Base-by-base conservation (phyloP, 2,113 vertebrate genomes). In the Tyrannus savana region DNA sequence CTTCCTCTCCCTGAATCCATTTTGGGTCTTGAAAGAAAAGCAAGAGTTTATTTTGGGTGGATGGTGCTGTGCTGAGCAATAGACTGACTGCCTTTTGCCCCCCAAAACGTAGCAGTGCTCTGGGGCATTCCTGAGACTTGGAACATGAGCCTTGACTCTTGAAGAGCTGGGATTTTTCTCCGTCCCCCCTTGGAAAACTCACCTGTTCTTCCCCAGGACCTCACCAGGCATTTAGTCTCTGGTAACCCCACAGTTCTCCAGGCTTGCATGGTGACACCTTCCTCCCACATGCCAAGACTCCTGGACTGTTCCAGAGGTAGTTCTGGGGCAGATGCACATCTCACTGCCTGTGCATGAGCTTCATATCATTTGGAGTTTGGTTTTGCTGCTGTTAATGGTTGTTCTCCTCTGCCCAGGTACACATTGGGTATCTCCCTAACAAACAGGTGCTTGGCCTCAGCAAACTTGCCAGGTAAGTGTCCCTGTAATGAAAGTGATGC, bases 401-500 rank as follows among this genome's bases (percentile, higher is more conserved):
- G 12, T 92, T 97, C 55, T 95, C 68, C 83, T 77, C 68, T 85
- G 6, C 44, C 66, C 93, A 99, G 99, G 99, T 99, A 28, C 99
- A 99, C 94, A 99, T 99, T 25, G 99, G 99, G 52, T 99, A 99
- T 97, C 99, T 99, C 53, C 99, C 99, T 55, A 99, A 99, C 98
- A 99, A 99, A 97, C 99, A 99, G 97, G 99, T 99, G 10, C 99
- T 99, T 60, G 99, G 99, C 52, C 99, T 99, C 98, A 99, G 99
- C 97, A 99, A 99, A 95, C 98, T 99, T 60, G 99, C 99, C 31
- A 98, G 99, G 99, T 99, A 97, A 98, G 99, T 91, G 33, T 30
- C 59, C 63, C 60, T 52, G 41, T 52, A 60, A 63, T 73, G 84
- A 79, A 95, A 96, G 79, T 81, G 94, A 90, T 96, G 68, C 67